Evolutionary conservation across 2,797 vertebrate species (phyloP).

Genomic region (Sibirionetta formosa): DNA sequence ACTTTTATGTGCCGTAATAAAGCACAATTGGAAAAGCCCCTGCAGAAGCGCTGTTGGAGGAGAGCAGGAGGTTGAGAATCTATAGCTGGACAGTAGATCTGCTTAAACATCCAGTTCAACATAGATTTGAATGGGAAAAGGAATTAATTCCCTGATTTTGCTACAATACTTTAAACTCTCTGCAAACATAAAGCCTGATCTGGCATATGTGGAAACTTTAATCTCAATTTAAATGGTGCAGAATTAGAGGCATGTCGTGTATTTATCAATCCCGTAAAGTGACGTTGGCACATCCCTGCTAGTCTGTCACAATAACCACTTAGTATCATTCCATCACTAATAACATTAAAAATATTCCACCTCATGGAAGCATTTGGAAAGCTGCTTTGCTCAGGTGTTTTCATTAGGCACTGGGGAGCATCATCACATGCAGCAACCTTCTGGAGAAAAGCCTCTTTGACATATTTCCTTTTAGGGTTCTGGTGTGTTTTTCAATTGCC

Average conservation of each 20-base stretch:
- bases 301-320: not conserved
- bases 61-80: not conserved
- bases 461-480: not conserved
- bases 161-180: not conserved
- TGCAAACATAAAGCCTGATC: not conserved
- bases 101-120: not conserved
- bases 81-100: not conserved
- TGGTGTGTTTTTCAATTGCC: not conserved
- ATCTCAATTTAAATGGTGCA: not conserved
- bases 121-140: not conserved
- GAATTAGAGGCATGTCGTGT: not conserved
- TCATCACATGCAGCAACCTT: not conserved
- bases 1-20: conserved; percentile 43
- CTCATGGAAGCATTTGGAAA: not conserved
- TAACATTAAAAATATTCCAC: not conserved
- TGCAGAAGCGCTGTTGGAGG: not conserved
- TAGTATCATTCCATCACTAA: not conserved
- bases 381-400: not conserved
- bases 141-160: not conserved
- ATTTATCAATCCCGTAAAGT: not conserved
- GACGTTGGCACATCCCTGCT: not conserved
- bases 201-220: not conserved
- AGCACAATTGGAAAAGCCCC: not conserved
- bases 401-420: not conserved
- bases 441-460: not conserved